Percentiles rank a stretch among this genome's conserved stretches.
Evolutionary conservation across 2,888 invertebrate genomes (phyloP).

Genomic region (Cataglyphis rosenhaueri): DNA sequence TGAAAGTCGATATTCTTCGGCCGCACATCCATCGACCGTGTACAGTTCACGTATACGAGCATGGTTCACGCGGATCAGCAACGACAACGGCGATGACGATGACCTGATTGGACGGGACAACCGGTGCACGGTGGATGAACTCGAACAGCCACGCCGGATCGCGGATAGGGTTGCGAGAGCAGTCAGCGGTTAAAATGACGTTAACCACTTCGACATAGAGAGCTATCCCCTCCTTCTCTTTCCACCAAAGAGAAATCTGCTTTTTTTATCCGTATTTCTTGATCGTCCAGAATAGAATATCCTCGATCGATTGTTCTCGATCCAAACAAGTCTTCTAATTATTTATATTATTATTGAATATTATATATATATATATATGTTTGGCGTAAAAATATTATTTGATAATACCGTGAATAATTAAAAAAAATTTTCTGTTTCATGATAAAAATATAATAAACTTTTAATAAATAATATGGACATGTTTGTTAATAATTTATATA

Average conservation of each 20-base stretch:
- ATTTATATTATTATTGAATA: conserved; percentile 1
- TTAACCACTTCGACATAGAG: conserved; percentile 78
- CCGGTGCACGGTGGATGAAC: conserved; percentile 80
- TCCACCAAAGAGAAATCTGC: neutral
- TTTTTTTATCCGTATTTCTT: conserved; percentile 9
- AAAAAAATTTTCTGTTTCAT: neutral
- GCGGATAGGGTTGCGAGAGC: conserved; percentile 78
- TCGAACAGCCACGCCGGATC: conserved; percentile 63
- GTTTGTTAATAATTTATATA: neutral
- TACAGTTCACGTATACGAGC: conserved; percentile 45
- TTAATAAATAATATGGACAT: neutral
- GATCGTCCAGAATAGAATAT: neutral
- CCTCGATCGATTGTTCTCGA: neutral
- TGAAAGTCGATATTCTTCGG: conserved; percentile 74
- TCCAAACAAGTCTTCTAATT: neutral
- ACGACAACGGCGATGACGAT: conserved; percentile 57
- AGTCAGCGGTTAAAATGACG: conserved; percentile 79
- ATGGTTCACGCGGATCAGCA: conserved; percentile 28
- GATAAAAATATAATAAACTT: neutral
- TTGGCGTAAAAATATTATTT: neutral
- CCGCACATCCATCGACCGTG: conserved; percentile 36
- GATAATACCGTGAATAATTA: neutral
- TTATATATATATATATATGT: neutral
- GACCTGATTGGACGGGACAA: conserved; percentile 79
- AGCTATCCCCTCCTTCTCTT: neutral